Conservation (phyloP, 2,797 vertebrate genomes). For the Hippocampus kuda region DNA sequence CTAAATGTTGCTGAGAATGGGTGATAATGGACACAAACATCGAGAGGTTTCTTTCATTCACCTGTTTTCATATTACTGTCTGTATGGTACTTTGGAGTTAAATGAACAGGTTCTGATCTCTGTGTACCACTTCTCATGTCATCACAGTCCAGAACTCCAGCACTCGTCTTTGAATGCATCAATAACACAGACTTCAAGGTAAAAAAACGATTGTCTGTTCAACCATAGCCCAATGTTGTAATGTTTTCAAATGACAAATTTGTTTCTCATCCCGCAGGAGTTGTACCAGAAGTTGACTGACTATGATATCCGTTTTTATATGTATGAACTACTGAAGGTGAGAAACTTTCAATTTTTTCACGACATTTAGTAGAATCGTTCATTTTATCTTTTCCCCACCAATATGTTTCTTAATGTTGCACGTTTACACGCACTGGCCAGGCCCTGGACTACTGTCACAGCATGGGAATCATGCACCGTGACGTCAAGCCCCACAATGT, state of each 20-base stretch:
- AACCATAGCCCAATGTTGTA: neutral
- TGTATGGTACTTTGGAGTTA: neutral
- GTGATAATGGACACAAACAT: neutral
- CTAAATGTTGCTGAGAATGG: neutral
- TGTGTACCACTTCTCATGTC: constrained; percentile 26
- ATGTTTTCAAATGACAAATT: constrained; percentile 5
- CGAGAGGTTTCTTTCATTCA: neutral
- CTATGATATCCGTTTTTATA: constrained; percentile 97
- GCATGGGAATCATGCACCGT: constrained; percentile 96
- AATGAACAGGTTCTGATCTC: constrained; percentile 8
- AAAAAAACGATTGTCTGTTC: constrained; percentile 30
- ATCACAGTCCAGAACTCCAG: constrained; percentile 91
- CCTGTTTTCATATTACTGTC: neutral
- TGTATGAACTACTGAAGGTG: constrained; percentile 98
- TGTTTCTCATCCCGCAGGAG: constrained; percentile 70
- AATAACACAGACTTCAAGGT: constrained; percentile 99
- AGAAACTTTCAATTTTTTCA: constrained; percentile 19
- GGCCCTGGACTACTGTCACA: constrained; percentile 96
- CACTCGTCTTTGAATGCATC: constrained; percentile 98
- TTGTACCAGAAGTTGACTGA: constrained; percentile 98
- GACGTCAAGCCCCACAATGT: constrained; percentile 96
- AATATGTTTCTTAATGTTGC: neutral
- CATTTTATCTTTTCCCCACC: neutral
- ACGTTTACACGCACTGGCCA: constrained; percentile 33
- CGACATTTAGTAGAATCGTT: neutral